A percentile compares a stretch with the other conserved stretches of the same genome.
phyloP scores from a whole-genome alignment of 2,888 invertebrate genomes.

The Eupeodes latifasciatus region DNA sequence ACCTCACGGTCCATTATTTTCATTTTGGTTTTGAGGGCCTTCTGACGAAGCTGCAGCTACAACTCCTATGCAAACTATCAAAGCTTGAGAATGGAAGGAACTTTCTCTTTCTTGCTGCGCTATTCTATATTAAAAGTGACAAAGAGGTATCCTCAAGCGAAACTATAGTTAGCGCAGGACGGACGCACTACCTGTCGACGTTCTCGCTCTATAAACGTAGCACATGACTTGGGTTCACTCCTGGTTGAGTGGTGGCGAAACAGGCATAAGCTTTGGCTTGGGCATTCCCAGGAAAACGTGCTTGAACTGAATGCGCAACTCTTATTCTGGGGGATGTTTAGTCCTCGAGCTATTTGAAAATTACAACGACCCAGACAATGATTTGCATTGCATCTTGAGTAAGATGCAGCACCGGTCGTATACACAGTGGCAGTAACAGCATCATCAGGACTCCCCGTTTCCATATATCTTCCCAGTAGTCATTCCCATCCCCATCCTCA shows the following conservation, averaged over 20 bases:
- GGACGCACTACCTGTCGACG: slow-evolving; percentile 58
- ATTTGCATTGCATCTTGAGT: slow-evolving; percentile 68
- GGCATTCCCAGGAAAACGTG: slow-evolving; percentile 1
- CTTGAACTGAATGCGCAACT: slow-evolving; percentile 65
- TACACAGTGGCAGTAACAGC: not conserved
- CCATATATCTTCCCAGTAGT: slow-evolving; percentile 9
- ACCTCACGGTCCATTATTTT: slow-evolving; percentile 61
- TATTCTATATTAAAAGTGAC: slow-evolving; percentile 54
- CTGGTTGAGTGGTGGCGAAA: not conserved
- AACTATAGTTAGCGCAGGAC: slow-evolving; percentile 46
- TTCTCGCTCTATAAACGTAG: slow-evolving; percentile 14
- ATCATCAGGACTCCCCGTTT: slow-evolving; percentile 17
- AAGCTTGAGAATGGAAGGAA: slow-evolving; percentile 4
- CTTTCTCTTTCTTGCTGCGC: slow-evolving; percentile 24
- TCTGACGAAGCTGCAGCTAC: slow-evolving; percentile 49
- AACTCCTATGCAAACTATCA: not conserved
- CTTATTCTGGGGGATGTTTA: slow-evolving; percentile 55
- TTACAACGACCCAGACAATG: slow-evolving; percentile 71
- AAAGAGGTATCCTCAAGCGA: slow-evolving; percentile 49
- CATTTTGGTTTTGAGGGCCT: slow-evolving; percentile 37
- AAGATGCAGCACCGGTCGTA: slow-evolving; percentile 32
- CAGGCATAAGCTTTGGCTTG: not conserved
- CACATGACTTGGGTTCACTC: slow-evolving; percentile 8
- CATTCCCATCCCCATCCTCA: not conserved
- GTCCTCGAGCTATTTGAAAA: slow-evolving; percentile 67